Base-by-base conservation (phyloP, 2,888 invertebrate species). In the Idaea biselata region DNA sequence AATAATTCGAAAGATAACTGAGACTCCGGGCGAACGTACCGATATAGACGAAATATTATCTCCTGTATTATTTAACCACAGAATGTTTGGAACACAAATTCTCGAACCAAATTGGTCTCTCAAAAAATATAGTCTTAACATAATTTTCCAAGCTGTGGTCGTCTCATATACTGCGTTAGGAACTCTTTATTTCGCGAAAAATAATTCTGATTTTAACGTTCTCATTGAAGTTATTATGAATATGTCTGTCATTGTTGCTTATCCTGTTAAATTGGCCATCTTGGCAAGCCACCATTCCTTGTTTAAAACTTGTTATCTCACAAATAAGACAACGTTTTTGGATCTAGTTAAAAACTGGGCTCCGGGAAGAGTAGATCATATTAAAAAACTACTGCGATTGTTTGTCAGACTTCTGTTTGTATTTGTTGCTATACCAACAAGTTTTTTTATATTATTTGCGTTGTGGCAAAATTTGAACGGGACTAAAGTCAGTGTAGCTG, bases 101-200 rank as follows among this genome's bases (percentile, higher is more conserved):
- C 71, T 89, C 6, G 76, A 88, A 59, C 82, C 87, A 1, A 71
- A 77, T 33, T 89, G 89, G 89, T 76, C 75, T 16, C 84, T 80
- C 79, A 79, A 66, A 64, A 78, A 68, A 55, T 79, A 73, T 66
- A 71, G 63, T 17, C 31, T 72, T 0, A 74, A 82, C 62, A 80
- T 84, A 60, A 31, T 83, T 14, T 62, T 79, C 1, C 73, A 68
- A 58, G 53, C 75, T 0, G 16, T 66, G n/a, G 66, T 88, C 4
- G 63, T 78, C 0, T 65, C 78, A 55, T 89, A 90, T 61, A 81
- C 86, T 0, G 66, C 80, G 56, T 61, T 83, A 4, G 89, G 89
- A 1, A 89, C 88, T 1, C 53, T 80, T 5, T 74, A 82, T 18
- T 71, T 82, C 16, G 63, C 87, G 0, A 70, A 71, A 18, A 68